A percentile compares a stretch with the other conserved stretches of the same genome.
These are phyloP conservation scores for Sminthurinus aureus DNA, from an alignment of 2,888 invertebrate genomes.

Conservation along the genomic window DNA sequence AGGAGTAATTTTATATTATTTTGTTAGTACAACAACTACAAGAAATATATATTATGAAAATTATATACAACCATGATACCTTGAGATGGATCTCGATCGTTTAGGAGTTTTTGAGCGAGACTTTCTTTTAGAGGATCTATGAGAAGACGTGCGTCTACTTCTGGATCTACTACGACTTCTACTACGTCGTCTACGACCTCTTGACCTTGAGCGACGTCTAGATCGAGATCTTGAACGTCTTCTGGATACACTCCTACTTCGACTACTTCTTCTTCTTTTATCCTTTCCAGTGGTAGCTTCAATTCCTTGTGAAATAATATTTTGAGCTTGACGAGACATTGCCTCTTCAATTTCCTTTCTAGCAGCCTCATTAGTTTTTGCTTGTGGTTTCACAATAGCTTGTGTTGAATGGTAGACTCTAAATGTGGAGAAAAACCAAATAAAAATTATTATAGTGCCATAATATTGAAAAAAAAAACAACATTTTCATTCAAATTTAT, in stretches of 20 bases:
- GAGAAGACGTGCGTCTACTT: conserved; percentile 58
- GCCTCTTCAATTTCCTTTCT: conserved; percentile 96
- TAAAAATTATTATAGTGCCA: too few relatives aligned
- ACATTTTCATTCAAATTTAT: too few relatives aligned
- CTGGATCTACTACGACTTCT: conserved; percentile 54
- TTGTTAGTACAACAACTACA: background rate
- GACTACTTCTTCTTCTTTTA: conserved; percentile 54
- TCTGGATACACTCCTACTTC: conserved; percentile 56
- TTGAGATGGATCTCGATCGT: conserved; percentile 61
- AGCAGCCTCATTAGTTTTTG: conserved; percentile 94
- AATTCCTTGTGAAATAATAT: conserved; percentile 91
- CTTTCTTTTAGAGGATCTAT: conserved; percentile 59
- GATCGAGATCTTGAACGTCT: conserved; percentile 26
- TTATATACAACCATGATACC: conserved; percentile 27
- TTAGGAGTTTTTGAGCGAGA: conserved; percentile 47
- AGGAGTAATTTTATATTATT: background rate
- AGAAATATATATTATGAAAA: background rate
- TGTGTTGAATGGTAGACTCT: conserved; percentile 88
- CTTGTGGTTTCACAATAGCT: conserved; percentile 89
- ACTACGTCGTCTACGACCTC: conserved; percentile 59
- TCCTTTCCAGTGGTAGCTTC: conserved; percentile 79
- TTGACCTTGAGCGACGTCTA: conserved; percentile 66
- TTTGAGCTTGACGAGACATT: conserved; percentile 95
- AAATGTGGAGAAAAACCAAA: background rate
- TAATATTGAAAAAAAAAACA: too few relatives aligned